These are phyloP conservation scores for Caenorhabditis panamensis DNA, from an alignment of 2,888 invertebrate species.

Conservation along the genomic window DNA sequence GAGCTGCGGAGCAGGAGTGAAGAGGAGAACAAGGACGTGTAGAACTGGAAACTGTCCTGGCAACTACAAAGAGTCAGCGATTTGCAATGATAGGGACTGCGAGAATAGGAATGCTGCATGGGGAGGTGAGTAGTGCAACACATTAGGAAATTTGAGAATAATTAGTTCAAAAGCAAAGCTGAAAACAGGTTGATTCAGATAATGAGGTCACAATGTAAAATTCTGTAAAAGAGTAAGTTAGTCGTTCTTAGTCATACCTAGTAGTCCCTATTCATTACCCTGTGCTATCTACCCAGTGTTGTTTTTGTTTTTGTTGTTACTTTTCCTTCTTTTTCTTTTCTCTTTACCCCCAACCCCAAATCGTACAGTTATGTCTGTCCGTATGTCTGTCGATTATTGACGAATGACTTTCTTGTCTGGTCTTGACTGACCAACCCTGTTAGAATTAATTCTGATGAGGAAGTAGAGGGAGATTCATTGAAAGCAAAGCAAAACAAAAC, in stretches of 20 bases:
- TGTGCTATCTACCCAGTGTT: conserved; percentile 6
- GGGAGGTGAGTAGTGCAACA: conserved; percentile 80
- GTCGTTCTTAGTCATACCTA: background rate
- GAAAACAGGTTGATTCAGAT: conserved; percentile 29
- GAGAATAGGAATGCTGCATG: conserved; percentile 76
- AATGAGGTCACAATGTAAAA: conserved; percentile 45
- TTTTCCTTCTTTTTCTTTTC: background rate
- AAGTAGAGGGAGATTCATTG: background rate
- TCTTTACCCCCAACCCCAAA: background rate
- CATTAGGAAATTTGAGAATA: background rate
- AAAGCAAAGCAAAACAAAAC: too few relatives aligned
- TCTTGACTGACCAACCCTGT: background rate
- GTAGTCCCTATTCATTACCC: background rate
- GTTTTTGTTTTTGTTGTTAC: conserved; percentile 1
- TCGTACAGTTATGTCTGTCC: conserved; percentile 8
- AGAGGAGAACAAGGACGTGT: conserved; percentile 77
- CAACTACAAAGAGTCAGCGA: conserved; percentile 75
- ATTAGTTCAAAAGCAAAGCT: background rate
- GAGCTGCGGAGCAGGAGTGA: conserved; percentile 79
- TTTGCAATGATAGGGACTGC: conserved; percentile 78
- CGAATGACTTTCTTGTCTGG: conserved; percentile 4
- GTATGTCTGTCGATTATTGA: conserved; percentile 4
- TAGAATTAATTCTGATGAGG: conserved; percentile 7
- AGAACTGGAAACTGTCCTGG: conserved; percentile 77
- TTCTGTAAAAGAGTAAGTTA: conserved; percentile 22